Conservation (phyloP, 2,888 invertebrate genomes). For the Schizotus pectinicornis region DNA sequence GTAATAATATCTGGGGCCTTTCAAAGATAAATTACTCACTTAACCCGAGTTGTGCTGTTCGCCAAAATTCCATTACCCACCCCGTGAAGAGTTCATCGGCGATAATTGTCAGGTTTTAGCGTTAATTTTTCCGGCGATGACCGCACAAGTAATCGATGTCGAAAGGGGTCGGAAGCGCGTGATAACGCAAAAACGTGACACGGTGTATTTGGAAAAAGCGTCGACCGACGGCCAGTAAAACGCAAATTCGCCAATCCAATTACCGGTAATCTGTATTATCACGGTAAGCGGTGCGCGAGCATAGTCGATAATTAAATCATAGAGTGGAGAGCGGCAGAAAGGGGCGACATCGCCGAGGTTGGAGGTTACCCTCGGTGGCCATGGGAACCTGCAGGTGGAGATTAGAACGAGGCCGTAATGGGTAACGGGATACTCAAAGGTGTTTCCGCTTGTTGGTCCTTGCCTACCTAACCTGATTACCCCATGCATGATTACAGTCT, state of each 20-base stretch:
- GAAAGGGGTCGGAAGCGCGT: too few relatives aligned
- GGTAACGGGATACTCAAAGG: slow-evolving; percentile 51
- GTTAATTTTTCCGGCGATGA: slow-evolving; percentile 5
- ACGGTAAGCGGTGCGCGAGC: slow-evolving; percentile 41
- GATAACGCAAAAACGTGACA: background rate
- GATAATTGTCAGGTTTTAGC: background rate
- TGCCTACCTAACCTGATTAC: slow-evolving; percentile 39
- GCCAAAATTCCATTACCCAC: too few relatives aligned
- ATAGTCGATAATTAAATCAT: slow-evolving; percentile 51
- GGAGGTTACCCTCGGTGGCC: slow-evolving; percentile 39
- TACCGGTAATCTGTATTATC: slow-evolving; percentile 51
- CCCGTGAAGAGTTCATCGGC: too few relatives aligned
- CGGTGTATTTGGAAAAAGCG: slow-evolving; percentile 2
- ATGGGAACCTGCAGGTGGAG: slow-evolving; percentile 47
- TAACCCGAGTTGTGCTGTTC: too few relatives aligned
- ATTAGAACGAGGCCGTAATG: slow-evolving; percentile 38
- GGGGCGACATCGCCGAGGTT: slow-evolving; percentile 35
- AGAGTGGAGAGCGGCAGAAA: slow-evolving; percentile 35
- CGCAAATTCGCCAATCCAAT: slow-evolving; percentile 49
- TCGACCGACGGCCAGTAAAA: slow-evolving; percentile 30
- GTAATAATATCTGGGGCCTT: too few relatives aligned
- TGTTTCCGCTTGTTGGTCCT: slow-evolving; percentile 45
- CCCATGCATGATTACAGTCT: slow-evolving; percentile 36
- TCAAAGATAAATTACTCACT: too few relatives aligned
- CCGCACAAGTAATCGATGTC: too few relatives aligned